Evolutionary conservation across 2,113 vertebrate species (phyloP).

Genomic region (Esox niger): DNA sequence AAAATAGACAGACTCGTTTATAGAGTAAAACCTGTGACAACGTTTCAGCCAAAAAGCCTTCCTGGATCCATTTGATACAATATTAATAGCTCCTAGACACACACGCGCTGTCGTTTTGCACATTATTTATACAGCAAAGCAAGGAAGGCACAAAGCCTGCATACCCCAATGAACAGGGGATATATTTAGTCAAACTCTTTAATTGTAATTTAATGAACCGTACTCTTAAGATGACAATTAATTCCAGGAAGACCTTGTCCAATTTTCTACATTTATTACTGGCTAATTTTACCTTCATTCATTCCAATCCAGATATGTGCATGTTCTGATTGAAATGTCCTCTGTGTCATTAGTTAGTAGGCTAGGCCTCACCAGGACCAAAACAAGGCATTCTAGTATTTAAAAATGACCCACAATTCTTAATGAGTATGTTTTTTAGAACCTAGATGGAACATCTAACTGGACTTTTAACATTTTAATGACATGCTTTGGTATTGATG

Average conservation of each 20-base stretch:
- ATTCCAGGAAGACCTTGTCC: slow-evolving; percentile 61
- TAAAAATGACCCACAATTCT: slow-evolving; percentile 44
- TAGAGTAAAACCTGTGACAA: slow-evolving; percentile 59
- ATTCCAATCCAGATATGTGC: slow-evolving; percentile 44
- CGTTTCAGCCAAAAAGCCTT: slow-evolving; percentile 48
- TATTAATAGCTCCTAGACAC: slow-evolving; percentile 64
- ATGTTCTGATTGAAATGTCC: slow-evolving; percentile 61
- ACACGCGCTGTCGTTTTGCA: slow-evolving; percentile 63
- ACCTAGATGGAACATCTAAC: slow-evolving; percentile 23
- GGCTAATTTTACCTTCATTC: slow-evolving; percentile 66
- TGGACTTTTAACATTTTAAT: slow-evolving; percentile 26
- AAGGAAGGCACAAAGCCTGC: slow-evolving; percentile 48
- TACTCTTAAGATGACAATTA: slow-evolving; percentile 69
- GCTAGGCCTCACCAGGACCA: slow-evolving; percentile 51
- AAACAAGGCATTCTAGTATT: slow-evolving; percentile 35
- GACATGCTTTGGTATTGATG: not conserved
- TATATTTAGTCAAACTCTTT: slow-evolving; percentile 69
- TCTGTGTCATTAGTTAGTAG: slow-evolving; percentile 62
- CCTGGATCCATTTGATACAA: slow-evolving; percentile 50
- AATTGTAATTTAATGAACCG: slow-evolving; percentile 74
- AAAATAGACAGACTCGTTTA: slow-evolving; percentile 71
- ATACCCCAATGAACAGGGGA: slow-evolving; percentile 70
- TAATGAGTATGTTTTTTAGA: slow-evolving; percentile 62
- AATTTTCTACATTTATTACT: slow-evolving; percentile 66
- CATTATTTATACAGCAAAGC: slow-evolving; percentile 66